Evolutionary conservation across 1,140 invertebrate species (phyloP), one percentile per base, ranked within the genome.

Genomic region (Dendroctonus ponderosae): DNA sequence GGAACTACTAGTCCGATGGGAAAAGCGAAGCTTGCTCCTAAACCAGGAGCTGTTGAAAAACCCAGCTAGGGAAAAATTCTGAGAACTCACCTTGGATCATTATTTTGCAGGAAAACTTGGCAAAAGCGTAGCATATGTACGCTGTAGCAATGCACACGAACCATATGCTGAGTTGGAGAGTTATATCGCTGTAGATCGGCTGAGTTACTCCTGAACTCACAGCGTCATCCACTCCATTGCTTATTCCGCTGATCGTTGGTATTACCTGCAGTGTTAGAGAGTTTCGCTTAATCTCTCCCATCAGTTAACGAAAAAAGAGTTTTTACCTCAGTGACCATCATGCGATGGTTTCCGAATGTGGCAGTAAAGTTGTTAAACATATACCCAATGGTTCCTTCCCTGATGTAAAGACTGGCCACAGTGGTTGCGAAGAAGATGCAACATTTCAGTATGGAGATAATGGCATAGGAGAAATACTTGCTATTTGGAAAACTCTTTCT

Each of bases 61-160:
- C 26, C 5, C 12, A 12, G n/a, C 15, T 52, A 5, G 5, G 15
- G 38, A 43, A 60, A 15, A 26, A 59, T 4, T 44, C 44, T 9
- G 4, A 59, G 6, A 1, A 3, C 37, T 8, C 46, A 50, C 85
- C 84, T 75, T 93, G 91, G 76, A 93, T 92, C 75, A 90, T 85
- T 65, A 93, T 91, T 82, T 91, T 91, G 77, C 89, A 92, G 7
- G 91, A 85, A 72, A 92, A 92, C 83, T 91, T 92, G 26, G 85
- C 87, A 72, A 89, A 86, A 66, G 87, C 83, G 73, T 91, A 92
- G 72, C 86, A 86, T 8, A 89, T 69, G 66, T 89, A 86, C 12
- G 88, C 83, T 0, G 85, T 80, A 6, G 82, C 54, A 26, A 87
- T 82, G 73, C 92, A 89, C 57, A 89, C 79, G 4, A 86, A 62